Conservation (phyloP, 2,888 invertebrate genomes). For the Nephrotoma guestfalica region DNA sequence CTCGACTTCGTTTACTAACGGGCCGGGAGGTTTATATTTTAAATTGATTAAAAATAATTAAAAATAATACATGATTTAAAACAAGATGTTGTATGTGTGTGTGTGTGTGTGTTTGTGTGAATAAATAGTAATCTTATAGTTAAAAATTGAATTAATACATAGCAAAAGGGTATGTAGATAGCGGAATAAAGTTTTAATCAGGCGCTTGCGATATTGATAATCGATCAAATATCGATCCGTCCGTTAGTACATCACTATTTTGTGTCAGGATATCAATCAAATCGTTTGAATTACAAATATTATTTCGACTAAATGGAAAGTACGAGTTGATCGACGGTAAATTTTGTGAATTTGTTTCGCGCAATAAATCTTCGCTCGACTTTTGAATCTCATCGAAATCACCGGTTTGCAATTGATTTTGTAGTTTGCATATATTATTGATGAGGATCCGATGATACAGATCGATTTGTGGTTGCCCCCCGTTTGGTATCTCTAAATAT, state of each 20-base stretch:
- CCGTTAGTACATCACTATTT: conserved; percentile 26
- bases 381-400: conserved; percentile 26
- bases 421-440: conserved; percentile 29
- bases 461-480: conserved; percentile 31
- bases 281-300: conserved; percentile 23
- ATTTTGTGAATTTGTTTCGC: background rate
- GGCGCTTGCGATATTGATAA: conserved; percentile 24
- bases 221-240: conserved; percentile 30
- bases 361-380: background rate
- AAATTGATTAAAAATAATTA: background rate
- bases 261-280: conserved; percentile 28
- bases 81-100: background rate
- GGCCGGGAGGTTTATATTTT: background rate
- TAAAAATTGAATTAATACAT: background rate
- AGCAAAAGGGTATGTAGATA: background rate
- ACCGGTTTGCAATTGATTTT: conserved; percentile 28
- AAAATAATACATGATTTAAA: background rate
- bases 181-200: conserved; percentile 11
- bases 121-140: background rate
- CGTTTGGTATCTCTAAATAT: conserved; percentile 48
- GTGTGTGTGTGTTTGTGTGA: background rate
- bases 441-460: conserved; percentile 28
- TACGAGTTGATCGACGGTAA: conserved; percentile 30
- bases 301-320: conserved; percentile 30
- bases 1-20: background rate